These are phyloP conservation scores for Phainopepla nitens DNA, from an alignment of 2,113 vertebrate species.

Conservation along the genomic window DNA sequence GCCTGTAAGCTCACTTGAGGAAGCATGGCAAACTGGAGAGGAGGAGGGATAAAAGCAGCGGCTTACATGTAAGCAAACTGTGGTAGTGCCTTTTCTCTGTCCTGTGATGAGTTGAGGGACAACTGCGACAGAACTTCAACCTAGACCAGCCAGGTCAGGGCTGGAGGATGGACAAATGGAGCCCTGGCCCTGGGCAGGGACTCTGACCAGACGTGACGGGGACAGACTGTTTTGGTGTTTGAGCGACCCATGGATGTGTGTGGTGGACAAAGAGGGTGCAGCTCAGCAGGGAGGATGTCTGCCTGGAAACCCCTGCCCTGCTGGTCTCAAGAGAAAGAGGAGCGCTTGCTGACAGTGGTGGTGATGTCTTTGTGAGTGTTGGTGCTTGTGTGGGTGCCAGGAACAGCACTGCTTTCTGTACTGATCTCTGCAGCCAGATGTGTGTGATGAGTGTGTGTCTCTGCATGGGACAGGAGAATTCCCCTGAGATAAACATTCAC, in stretches of 20 bases:
- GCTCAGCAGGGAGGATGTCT: background rate
- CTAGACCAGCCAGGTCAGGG: background rate
- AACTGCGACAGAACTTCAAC: background rate
- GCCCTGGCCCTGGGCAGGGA: background rate
- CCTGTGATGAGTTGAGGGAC: background rate
- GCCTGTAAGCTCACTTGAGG: background rate
- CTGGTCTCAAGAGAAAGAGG: background rate
- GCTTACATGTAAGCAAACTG: fast-evolving
- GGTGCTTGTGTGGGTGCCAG: too few relatives aligned
- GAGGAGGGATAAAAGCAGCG: background rate
- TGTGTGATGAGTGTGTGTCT: background rate
- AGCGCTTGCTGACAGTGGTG: background rate
- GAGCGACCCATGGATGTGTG: fast-evolving
- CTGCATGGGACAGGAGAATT: fast-evolving
- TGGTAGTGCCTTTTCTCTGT: background rate
- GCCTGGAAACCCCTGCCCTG: background rate
- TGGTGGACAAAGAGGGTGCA: background rate
- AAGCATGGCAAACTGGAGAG: background rate
- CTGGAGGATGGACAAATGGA: background rate
- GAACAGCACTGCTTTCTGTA: background rate
- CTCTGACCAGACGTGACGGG: fast-evolving
- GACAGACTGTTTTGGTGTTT: background rate
- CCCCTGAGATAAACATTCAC: background rate
- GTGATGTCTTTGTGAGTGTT: background rate
- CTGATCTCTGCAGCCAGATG: background rate